Base-by-base conservation (phyloP, 2,113 vertebrate species). In the Plecotus auritus region DNA sequence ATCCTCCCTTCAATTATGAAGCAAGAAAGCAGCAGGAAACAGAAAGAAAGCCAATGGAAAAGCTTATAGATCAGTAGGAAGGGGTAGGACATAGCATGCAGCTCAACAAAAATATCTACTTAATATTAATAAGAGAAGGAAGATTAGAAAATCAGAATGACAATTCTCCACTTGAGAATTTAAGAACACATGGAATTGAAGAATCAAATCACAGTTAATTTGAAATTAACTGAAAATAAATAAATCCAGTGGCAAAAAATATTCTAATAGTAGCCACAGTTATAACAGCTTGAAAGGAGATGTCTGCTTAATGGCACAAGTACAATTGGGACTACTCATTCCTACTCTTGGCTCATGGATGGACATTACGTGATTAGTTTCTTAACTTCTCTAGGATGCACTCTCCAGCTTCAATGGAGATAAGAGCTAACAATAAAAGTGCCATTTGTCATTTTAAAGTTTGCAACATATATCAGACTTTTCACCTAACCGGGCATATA, bases 1-100 rank as follows among this genome's bases (percentile, higher is more conserved):
- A 99, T 99, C 99, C 99, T 99, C 99, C 99, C 99, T 99, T 99
- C 99, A 99, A 98, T 98, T 98, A 98, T 98, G 99, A 99, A 99
- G 99, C 98, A 98, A 98, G 98, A 98, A 98, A 98, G 98, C 98
- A 98, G 98, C 99, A 99, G 99, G 98, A 99, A 99, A 99, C 98
- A 99, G 99, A 99, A 98, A 99, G 99, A 99, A 98, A 99, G 99
- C 99, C 99, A 99, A 99, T 99, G 99, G 99, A 98, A 99, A 98
- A 99, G 98, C 98, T 98, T 98, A 99, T 97, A 98, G 98, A 98
- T 98, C 98, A 98, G 93, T 97, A 97, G 97, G 97, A 97, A 98
- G 98, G 97, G 93, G 49, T 0, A 98, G 97, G 97, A 64, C 85
- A 97, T 35, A 93, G 97, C 98, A 98, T 98, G 98, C 98, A 98